phyloP scores from a whole-genome alignment of 2,113 vertebrate genomes.

The Laterallus jamaicensis region DNA sequence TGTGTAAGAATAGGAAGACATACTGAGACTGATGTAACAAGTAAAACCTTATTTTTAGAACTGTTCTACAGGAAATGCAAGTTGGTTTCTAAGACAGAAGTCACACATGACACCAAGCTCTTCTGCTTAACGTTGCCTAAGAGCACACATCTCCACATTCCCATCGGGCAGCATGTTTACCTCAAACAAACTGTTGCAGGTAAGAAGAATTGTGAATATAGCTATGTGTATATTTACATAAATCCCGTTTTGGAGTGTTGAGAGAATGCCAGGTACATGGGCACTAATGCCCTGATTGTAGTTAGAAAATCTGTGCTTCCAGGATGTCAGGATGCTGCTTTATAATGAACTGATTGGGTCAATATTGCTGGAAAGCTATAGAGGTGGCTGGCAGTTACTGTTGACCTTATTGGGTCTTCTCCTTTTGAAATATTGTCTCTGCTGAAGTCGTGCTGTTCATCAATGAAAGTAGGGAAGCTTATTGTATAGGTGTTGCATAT shows the following conservation, averaged over 20 bases:
- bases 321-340: not conserved
- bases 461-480: not conserved
- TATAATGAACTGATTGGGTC: not conserved
- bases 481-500: not conserved
- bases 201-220: conserved; percentile 52
- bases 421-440: not conserved
- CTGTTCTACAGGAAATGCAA: conserved; percentile 87
- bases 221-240: not conserved
- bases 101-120: conserved; percentile 87
- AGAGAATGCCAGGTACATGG: not conserved
- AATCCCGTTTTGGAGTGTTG: not conserved
- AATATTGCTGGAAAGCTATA: not conserved
- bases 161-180: conserved; percentile 90
- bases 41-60: conserved; percentile 70
- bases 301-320: not conserved
- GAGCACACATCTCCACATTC: conserved; percentile 81
- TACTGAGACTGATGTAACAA: not conserved
- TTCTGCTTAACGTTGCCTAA: conserved; percentile 83
- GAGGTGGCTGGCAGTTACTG: not conserved
- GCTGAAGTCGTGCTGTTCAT: not conserved
- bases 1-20: not conserved
- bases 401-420: not conserved
- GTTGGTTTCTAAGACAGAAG: conserved; percentile 84
- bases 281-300: not conserved
- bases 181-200: conserved; percentile 87